These are phyloP conservation scores for Eufriesea mexicana DNA, from an alignment of 1,140 invertebrate genomes.

Conservation along the genomic window DNA sequence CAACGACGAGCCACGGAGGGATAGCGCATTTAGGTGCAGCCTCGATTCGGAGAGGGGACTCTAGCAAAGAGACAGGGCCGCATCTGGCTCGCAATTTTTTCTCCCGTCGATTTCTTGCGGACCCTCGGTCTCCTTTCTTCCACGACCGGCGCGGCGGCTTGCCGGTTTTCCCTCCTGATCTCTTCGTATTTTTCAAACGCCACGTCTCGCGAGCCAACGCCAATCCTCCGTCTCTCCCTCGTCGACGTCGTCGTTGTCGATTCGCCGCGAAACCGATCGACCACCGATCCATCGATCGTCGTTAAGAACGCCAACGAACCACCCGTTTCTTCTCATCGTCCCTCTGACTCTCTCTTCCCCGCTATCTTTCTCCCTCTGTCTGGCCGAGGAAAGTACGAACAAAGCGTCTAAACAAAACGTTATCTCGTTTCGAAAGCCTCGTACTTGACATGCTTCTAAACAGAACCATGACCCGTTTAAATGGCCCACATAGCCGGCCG, in stretches of 20 bases:
- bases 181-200: neutral
- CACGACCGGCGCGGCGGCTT: neutral
- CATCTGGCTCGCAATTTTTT: slow-evolving; percentile 63
- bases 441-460: neutral
- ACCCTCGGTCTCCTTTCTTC: slow-evolving; percentile 43
- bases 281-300: neutral
- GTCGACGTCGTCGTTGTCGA: too few species aligned
- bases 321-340: too few species aligned
- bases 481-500: slow-evolving; percentile 6
- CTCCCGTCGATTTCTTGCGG: slow-evolving; percentile 46
- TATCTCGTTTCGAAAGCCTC: too few species aligned
- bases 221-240: too few species aligned
- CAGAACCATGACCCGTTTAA: neutral
- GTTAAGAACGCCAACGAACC: too few species aligned
- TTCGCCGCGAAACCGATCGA: too few species aligned
- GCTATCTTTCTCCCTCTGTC: neutral
- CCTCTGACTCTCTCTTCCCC: too few species aligned
- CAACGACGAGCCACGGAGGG: slow-evolving; percentile 63
- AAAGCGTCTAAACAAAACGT: neutral
- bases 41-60: slow-evolving; percentile 69
- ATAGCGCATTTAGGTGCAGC: slow-evolving; percentile 77
- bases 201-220: neutral
- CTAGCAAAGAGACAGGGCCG: slow-evolving; percentile 80
- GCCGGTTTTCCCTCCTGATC: slow-evolving; percentile 13
- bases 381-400: neutral